Percentiles rank a stretch among this genome's conserved stretches.
These are phyloP conservation scores for Molorchus minor DNA, from an alignment of 2,888 invertebrate genomes.

Conservation along the genomic window DNA sequence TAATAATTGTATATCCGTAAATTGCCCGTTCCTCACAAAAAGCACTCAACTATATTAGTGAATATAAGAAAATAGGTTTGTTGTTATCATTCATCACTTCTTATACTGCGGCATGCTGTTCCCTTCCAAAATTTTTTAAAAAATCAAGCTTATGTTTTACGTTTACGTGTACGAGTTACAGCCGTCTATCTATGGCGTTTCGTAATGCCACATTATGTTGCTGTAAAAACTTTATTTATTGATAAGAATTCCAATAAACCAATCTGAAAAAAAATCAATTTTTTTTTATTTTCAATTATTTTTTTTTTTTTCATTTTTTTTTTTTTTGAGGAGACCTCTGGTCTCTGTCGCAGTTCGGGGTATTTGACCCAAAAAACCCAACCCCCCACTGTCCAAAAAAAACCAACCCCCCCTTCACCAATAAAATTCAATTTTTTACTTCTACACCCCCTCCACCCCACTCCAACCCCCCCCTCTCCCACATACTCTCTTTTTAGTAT, in stretches of 20 bases:
- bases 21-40: not conserved
- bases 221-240: not conserved
- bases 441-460: too few species aligned
- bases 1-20: slow-evolving; percentile 5
- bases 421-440: too few species aligned
- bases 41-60: not conserved
- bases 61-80: slow-evolving; percentile 8
- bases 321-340: not conserved
- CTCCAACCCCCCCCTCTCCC: too few species aligned
- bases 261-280: not conserved
- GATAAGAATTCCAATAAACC: not conserved
- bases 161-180: not conserved
- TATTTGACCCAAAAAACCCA: too few species aligned
- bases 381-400: too few species aligned
- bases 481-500: too few species aligned
- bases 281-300: not conserved
- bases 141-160: not conserved
- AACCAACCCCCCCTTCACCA: too few species aligned
- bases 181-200: not conserved
- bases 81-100: not conserved
- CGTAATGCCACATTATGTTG: not conserved
- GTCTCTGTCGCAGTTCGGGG: too few species aligned
- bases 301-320: not conserved
- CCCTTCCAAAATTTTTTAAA: not conserved
- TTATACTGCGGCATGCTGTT: not conserved